Evolutionary conservation across 2,797 vertebrate genomes (phyloP).

Genomic region (Champsocephalus gunnari): DNA sequence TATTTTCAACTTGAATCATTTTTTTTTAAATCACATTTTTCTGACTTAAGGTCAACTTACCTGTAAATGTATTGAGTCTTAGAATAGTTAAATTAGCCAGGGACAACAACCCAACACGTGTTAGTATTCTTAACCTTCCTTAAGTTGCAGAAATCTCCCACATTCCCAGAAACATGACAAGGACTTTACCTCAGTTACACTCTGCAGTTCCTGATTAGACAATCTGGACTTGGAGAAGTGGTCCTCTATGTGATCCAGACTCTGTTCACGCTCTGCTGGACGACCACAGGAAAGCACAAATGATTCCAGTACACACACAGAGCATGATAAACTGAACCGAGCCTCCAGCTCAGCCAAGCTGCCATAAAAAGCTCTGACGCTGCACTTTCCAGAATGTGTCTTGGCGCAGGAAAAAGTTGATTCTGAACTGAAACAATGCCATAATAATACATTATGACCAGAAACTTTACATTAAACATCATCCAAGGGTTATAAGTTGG

Average conservation of each 20-base stretch:
- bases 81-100: not conserved
- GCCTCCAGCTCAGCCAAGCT: conserved; percentile 31
- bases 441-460: conserved; percentile 2
- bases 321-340: conserved; percentile 25
- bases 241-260: conserved; percentile 21
- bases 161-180: not conserved
- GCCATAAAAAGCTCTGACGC: conserved; percentile 39
- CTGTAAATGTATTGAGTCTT: not conserved
- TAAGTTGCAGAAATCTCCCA: not conserved
- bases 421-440: conserved; percentile 12
- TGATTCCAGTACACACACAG: conserved; percentile 13
- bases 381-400: conserved; percentile 36
- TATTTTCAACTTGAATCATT: not conserved
- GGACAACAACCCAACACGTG: not conserved
- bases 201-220: not conserved
- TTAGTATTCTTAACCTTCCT: not conserved
- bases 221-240: not conserved
- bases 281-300: conserved; percentile 22
- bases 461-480: conserved; percentile 17
- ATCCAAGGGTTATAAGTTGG: conserved; percentile 24
- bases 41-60: not conserved
- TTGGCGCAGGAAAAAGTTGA: conserved; percentile 4
- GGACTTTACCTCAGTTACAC: not conserved
- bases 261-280: conserved; percentile 31
- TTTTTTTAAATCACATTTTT: not conserved